A percentile compares a stretch with the other conserved stretches of the same genome.
Conservation (phyloP, 2,888 invertebrate genomes). For the Hirtodrosophila alboralis region DNA sequence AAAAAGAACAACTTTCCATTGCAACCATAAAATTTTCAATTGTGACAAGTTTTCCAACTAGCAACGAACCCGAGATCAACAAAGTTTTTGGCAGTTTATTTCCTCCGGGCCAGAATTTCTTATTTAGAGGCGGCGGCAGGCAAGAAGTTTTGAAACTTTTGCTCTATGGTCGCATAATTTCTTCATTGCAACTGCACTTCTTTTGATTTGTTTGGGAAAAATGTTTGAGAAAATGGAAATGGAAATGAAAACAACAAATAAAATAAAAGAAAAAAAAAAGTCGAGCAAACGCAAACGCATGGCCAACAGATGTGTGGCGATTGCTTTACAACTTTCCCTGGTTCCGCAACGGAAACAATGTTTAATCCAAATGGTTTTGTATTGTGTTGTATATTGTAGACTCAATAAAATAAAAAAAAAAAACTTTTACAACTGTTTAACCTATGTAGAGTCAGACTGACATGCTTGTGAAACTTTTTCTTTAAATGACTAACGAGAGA, state of each 20-base stretch:
- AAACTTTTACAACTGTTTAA: slow-evolving; percentile 31
- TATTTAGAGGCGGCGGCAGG: slow-evolving; percentile 15
- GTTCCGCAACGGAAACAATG: slow-evolving; percentile 35
- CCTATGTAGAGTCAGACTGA: slow-evolving; percentile 25
- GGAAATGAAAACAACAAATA: slow-evolving; percentile 32
- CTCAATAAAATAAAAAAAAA: slow-evolving; percentile 28
- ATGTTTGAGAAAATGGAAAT: too few relatives aligned
- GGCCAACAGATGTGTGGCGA: slow-evolving; percentile 56
- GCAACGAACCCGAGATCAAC: slow-evolving; percentile 10
- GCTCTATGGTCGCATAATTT: slow-evolving; percentile 5
- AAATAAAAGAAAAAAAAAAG: slow-evolving; percentile 7
- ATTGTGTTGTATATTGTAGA: neutral
- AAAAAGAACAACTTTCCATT: slow-evolving; percentile 10
- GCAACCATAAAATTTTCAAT: slow-evolving; percentile 23
- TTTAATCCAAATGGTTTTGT: slow-evolving; percentile 45
- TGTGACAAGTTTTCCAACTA: slow-evolving; percentile 25
- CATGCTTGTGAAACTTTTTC: slow-evolving; percentile 26
- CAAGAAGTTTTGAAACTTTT: slow-evolving; percentile 34
- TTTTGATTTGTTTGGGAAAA: slow-evolving; percentile 7
- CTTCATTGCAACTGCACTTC: slow-evolving; percentile 31
- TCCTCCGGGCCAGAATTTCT: slow-evolving; percentile 10
- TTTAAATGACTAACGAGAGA: neutral
- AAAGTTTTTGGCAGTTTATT: slow-evolving; percentile 16
- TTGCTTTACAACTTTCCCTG: slow-evolving; percentile 33
- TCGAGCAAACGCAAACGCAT: slow-evolving; percentile 38